Evolutionary conservation across 2,113 vertebrate species (phyloP).

Genomic region (Dryoscopus gambensis): DNA sequence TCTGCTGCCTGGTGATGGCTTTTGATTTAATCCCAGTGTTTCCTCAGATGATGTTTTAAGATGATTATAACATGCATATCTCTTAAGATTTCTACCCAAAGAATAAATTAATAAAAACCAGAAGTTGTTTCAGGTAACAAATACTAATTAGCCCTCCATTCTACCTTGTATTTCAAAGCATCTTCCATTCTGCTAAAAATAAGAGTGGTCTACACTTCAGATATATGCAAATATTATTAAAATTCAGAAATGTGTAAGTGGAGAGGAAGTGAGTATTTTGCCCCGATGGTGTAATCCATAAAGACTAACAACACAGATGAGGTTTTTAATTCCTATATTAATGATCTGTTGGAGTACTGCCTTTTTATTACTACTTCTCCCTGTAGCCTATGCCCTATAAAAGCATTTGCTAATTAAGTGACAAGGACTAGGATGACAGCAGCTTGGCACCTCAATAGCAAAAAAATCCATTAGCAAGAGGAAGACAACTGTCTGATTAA

Average conservation of each 20-base stretch:
- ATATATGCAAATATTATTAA: not conserved
- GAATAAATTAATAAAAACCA: not conserved
- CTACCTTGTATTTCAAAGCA: not conserved
- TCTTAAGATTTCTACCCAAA: not conserved
- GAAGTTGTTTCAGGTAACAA: not conserved
- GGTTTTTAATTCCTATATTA: not conserved
- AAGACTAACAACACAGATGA: not conserved
- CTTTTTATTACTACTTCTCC: not conserved
- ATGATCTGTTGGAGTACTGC: not conserved
- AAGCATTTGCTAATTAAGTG: constrained; percentile 31
- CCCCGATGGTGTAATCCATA: not conserved
- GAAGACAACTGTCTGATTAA: not conserved
- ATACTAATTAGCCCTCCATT: not conserved
- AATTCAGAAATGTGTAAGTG: not conserved
- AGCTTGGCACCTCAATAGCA: not conserved
- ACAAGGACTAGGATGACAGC: constrained; percentile 10
- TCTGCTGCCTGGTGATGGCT: not conserved
- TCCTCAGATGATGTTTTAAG: not conserved
- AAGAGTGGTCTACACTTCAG: not conserved
- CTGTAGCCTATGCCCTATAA: not conserved
- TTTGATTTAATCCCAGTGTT: not conserved
- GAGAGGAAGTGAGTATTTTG: not conserved
- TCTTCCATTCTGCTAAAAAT: not conserved
- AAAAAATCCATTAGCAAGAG: not conserved
- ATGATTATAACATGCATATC: not conserved